Evolutionary conservation across 2,113 vertebrate species (phyloP).

Genomic region (Pipra filicauda): DNA sequence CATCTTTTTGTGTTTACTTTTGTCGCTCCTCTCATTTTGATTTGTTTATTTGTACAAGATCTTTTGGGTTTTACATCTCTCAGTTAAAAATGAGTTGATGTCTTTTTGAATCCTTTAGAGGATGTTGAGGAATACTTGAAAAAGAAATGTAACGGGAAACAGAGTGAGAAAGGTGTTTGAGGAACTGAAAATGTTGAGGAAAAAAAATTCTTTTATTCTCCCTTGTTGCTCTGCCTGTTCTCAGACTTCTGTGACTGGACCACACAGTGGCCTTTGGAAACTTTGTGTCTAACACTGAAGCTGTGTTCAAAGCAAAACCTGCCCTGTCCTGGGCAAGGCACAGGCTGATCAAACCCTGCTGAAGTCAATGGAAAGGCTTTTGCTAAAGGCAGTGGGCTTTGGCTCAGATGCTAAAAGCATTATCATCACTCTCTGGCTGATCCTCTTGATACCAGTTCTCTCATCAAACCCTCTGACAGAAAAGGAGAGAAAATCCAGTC

Average conservation of each 20-base stretch:
- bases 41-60: not conserved
- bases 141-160: not conserved
- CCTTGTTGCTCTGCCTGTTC: not conserved
- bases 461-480: slow-evolving; percentile 44
- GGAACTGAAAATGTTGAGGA: not conserved
- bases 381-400: slow-evolving; percentile 22
- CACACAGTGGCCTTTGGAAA: not conserved
- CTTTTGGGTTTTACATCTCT: not conserved
- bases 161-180: not conserved
- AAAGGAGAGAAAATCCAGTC: slow-evolving; percentile 44
- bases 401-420: slow-evolving; percentile 24
- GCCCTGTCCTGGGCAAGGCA: not conserved
- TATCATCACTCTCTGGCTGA: slow-evolving; percentile 35
- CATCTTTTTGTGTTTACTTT: not conserved
- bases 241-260: not conserved
- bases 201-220: not conserved
- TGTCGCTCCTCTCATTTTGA: not conserved
- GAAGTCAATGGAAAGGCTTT: not conserved
- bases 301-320: not conserved
- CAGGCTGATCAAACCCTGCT: not conserved
- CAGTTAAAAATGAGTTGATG: not conserved
- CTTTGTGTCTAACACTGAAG: not conserved
- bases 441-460: slow-evolving; percentile 41
- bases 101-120: not conserved
- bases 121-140: not conserved